phyloP scores from a whole-genome alignment of 2,113 vertebrate species.

The Hyperoodon ampullatus region DNA sequence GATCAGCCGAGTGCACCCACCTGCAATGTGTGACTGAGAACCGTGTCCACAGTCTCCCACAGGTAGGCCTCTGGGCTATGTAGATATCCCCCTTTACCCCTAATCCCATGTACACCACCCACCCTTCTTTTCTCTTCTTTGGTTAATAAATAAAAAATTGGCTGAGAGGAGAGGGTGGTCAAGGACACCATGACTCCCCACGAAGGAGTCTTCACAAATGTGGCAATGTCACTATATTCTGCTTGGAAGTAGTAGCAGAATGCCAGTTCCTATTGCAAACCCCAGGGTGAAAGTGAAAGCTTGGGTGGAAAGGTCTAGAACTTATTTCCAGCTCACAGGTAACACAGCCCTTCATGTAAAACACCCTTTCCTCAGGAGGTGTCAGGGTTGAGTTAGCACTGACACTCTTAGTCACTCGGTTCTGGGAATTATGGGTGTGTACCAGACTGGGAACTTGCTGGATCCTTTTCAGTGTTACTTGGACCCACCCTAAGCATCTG shows the following conservation, averaged over 20 bases:
- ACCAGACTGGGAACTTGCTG: conserved; percentile 30
- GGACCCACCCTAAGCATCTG: conserved; percentile 38
- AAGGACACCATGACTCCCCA: not conserved
- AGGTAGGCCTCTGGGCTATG: not conserved
- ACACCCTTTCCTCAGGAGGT: not conserved
- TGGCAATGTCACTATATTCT: not conserved
- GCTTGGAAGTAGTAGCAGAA: not conserved
- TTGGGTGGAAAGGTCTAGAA: not conserved
- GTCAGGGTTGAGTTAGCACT: not conserved
- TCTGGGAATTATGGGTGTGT: conserved; percentile 49
- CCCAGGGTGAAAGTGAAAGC: not conserved
- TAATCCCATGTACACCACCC: not conserved
- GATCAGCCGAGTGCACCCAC: not conserved
- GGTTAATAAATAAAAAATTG: not conserved
- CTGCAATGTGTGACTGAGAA: not conserved
- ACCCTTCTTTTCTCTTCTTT: not conserved
- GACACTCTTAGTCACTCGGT: conserved; percentile 48
- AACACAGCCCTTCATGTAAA: not conserved
- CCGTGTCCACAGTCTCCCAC: not conserved
- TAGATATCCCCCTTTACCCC: not conserved
- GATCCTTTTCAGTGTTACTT: conserved; percentile 30
- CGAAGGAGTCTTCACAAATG: not conserved
- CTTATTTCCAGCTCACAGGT: not conserved
- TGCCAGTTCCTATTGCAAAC: not conserved
- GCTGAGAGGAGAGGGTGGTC: not conserved